phyloP scores from a whole-genome alignment of 2,113 vertebrate genomes.

The Cairina moschata region DNA sequence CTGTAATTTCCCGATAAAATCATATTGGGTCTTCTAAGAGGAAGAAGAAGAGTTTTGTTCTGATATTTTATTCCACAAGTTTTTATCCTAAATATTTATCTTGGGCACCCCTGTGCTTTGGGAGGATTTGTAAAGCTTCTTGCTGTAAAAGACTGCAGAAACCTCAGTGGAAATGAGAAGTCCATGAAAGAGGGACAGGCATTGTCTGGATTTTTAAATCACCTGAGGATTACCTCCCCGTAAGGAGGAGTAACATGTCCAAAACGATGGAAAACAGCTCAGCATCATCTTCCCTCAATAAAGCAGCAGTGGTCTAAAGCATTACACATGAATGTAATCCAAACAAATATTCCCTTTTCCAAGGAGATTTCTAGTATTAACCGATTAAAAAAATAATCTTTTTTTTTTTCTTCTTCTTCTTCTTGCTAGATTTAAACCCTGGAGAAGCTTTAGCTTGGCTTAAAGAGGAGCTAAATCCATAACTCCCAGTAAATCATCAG shows the following conservation, averaged over 20 bases:
- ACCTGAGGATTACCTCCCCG: rapidly evolving
- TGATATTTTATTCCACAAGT: background rate
- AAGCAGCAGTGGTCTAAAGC: background rate
- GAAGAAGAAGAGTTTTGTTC: background rate
- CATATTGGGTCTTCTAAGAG: background rate
- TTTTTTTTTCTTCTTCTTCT: background rate
- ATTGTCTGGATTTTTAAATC: background rate
- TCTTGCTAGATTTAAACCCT: conserved; percentile 23
- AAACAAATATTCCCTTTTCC: background rate
- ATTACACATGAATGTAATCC: conserved; percentile 14
- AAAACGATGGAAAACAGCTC: conserved; percentile 16
- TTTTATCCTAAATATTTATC: background rate
- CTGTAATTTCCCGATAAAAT: background rate
- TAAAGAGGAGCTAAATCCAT: conserved; percentile 47
- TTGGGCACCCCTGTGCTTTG: background rate
- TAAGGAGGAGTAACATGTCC: background rate
- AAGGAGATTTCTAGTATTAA: conserved; percentile 41
- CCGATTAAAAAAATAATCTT: conserved; percentile 56
- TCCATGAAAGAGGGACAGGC: background rate
- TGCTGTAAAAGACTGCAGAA: background rate
- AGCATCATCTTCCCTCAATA: background rate
- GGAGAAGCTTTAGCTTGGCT: conserved; percentile 52
- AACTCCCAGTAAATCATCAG: background rate
- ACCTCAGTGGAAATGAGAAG: background rate
- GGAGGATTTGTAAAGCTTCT: background rate